Evolutionary conservation across 2,797 vertebrate genomes (phyloP), one percentile per base, ranked within the genome.

Genomic region (Coreius guichenoti): DNA sequence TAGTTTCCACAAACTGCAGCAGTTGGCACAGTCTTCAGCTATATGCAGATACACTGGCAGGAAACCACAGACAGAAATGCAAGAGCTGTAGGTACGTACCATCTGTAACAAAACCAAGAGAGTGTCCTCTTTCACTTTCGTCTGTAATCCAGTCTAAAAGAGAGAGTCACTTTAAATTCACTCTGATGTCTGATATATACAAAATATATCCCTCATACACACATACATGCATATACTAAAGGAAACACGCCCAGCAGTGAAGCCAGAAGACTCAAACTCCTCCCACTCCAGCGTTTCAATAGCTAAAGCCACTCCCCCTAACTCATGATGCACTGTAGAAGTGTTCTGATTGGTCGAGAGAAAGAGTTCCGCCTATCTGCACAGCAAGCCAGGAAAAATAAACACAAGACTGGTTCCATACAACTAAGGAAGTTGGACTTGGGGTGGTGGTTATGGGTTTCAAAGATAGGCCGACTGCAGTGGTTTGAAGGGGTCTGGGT

Each of bases 41-140:
- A 80, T 78, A 47, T 19, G n/a, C 81, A 86, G 51, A 49, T 81
- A 87, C 29, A 82, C 29, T 49, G 70, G 61, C 79, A 90, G 87
- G 88, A 83, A 91, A 88, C 69, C 84, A 83, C 13, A n/a, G 85
- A 29, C 84, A 81, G 58, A 11, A 78, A 83, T 90, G 54, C 31
- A 81, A 91, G 89, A 9, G 26, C 21, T 68, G 17, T 5, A 69
- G 65, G 88, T 94, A 95, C 95, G 39, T 95, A 96, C 95, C 95
- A 95, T 96, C 88, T 63, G 91, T 93, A 49, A n/a, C 84, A 87
- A 83, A 73, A 87, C 85, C 92, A 65, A 65, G 87, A 88, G 89
- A 86, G 16, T 51, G 70, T 80, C 78, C 83, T 70, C 76, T 84
- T 82, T 74, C 82, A 63, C 54, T 80, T 65, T 58, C 4, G 26